Base-by-base conservation (phyloP, 2,888 invertebrate species). In the Nipponacmea schrenckii region DNA sequence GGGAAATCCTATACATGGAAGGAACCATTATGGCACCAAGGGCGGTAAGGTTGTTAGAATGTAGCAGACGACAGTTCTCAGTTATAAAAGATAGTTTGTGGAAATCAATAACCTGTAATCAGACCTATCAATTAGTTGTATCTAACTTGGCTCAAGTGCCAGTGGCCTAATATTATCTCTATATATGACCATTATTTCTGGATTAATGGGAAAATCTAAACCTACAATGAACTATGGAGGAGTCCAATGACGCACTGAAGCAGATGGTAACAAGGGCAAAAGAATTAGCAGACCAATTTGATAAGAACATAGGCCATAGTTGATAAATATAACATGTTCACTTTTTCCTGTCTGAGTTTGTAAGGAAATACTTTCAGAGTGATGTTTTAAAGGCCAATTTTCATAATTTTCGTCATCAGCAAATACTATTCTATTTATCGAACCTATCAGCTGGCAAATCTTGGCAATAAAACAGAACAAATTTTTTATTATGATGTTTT, bases 1-100 rank as follows among this genome's bases (percentile, higher is more conserved):
- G 56, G 56, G 56, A 56, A 56, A 56, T 56, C 56, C 56, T 56
- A 56, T 56, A 56, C 56, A 56, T 24, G 24, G 56, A 56, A 20
- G 20, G 24, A 56, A 56, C 56, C 56, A 56, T 56, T 56, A 12
- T 24, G 56, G 56, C 56, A 56, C 56, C 56, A 24, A 20, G 56
- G 56, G 56, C 12, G 20, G 56, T 56, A 24, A 56, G 56, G 56
- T 56, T 12, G 56, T 56, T 20, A 24, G 39, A 39, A 39, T 39
- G 10, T 39, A 39, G 39, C 39, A 39, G 39, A 10, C 56, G 24
- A 56, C 20, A 56, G 56, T 56, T 56, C 0, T 56, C 39, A 56
- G 20, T 20, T 20, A 20, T 24, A 56, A 56, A 20, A 24, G 56
- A 56, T 12, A 24, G 24, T 56, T 39, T 56, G 20, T 56, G 20